Evolutionary conservation across 2,888 invertebrate genomes (phyloP), one percentile per base, ranked within the genome.

Genomic region (Oxyteleia sp.): DNA sequence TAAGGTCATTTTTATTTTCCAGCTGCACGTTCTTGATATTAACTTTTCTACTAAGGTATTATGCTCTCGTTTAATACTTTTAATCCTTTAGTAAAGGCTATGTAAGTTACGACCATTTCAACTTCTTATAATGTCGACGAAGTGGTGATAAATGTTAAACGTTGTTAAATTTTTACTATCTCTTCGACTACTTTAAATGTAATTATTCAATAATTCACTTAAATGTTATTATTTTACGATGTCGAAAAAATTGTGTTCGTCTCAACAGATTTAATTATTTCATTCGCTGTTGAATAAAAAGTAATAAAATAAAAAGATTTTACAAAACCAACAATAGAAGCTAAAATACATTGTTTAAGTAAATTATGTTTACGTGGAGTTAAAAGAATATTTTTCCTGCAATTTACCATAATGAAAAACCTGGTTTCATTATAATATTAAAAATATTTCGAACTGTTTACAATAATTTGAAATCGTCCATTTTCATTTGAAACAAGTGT

Each of bases 121-220:
- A 41, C 41, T 41, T 41, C 41, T 41, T 41, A 41, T 13, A 41
- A 41, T 13, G 41, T 41, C 41, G 10, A 41, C 41, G 13, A 35
- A 41, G 41, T 41, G 41, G 41, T 15, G 41, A 41, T 41, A 13
- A 41, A 41, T 15, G 41, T 41, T 41, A 15, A 41, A 41, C 41
- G 41, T 41, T 32, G 8, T 26, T 26, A 32, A 41, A 41, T 41
- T 41, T 41, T n/a, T 41, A 41, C 15, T 13, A 41, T 41, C 41
- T n/a, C 15, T 41, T 41, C 5, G 41, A 41, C 41, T 41, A 41
- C 15, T 13, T 41, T 41, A n/a, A 41, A 41, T 13, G 41, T 41
- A 41, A 13, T 41, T 41, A 41, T 41, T 41, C 15, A 15, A 41
- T 15, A 41, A 41, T 41, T 41, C 15, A 10, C 10, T 41, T 13